A percentile compares a stretch with the other conserved stretches of the same genome.
phyloP scores from a whole-genome alignment of 2,113 vertebrate genomes.

The Ciconia maguari region DNA sequence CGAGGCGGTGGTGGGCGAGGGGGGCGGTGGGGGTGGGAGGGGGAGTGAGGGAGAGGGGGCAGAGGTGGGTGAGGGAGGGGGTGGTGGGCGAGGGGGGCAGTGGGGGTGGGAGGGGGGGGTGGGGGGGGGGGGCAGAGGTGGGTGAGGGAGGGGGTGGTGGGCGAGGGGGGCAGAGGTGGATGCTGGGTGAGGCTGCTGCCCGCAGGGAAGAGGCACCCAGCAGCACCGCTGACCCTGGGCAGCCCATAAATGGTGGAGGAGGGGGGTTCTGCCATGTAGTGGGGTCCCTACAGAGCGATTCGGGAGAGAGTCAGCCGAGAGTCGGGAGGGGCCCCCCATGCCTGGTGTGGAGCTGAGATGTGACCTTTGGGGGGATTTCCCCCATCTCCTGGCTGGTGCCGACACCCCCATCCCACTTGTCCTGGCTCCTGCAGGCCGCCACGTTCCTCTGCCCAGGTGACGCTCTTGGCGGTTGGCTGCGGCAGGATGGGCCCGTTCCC shows the following conservation, averaged over 20 bases:
- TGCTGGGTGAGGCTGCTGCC: neutral
- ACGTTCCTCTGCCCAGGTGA: neutral
- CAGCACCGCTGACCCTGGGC: neutral
- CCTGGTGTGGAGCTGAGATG: neutral
- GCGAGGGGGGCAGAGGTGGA: neutral
- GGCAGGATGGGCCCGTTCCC: neutral
- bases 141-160: too few species aligned
- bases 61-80: neutral
- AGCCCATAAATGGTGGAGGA: neutral
- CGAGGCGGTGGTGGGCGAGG: fast-evolving
- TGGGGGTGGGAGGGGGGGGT: neutral
- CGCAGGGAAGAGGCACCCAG: neutral
- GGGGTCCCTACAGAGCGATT: neutral
- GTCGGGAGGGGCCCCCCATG: neutral
- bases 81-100: neutral
- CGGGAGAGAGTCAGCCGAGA: neutral
- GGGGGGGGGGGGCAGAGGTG: neutral
- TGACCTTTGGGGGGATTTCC: neutral
- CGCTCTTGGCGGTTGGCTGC: fast-evolving
- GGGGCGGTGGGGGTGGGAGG: too few species aligned
- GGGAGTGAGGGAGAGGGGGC: neutral
- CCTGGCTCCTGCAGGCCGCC: too few species aligned
- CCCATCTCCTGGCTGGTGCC: neutral
- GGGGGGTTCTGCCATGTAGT: neutral
- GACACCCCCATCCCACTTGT: neutral